Conservation (phyloP, 2,797 vertebrate species). For the Melanotaenia maccullochi region DNA sequence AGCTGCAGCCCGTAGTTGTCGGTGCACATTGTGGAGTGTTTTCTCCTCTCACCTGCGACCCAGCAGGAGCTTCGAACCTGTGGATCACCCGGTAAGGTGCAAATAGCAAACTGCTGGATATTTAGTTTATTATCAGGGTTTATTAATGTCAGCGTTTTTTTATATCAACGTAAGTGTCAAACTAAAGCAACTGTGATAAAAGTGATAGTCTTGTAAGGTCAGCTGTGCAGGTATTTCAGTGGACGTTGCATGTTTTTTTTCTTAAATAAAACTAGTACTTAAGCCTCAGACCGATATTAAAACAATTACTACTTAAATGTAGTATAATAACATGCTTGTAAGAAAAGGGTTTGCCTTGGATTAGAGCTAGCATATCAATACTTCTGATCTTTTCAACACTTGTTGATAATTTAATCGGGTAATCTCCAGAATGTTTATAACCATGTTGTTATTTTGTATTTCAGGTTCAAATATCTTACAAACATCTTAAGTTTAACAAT, state of each 20-base stretch:
- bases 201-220: neutral
- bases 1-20: constrained; percentile 22
- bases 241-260: neutral
- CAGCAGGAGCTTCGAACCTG: constrained; percentile 38
- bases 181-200: neutral
- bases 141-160: neutral
- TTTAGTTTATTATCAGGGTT: neutral
- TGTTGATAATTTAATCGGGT: neutral
- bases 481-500: neutral
- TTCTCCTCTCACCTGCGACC: neutral
- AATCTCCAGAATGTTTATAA: neutral
- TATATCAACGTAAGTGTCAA: neutral
- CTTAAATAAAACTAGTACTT: neutral
- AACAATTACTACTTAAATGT: neutral
- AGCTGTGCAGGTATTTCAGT: neutral
- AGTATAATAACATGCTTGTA: neutral
- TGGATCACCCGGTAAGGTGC: constrained; percentile 55
- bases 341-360: neutral
- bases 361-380: neutral
- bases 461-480: neutral
- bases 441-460: neutral
- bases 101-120: constrained; percentile 8
- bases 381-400: neutral
- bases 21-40: constrained; percentile 12
- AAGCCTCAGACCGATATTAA: neutral